A percentile compares a stretch with the other conserved stretches of the same genome.
Evolutionary conservation across 2,797 vertebrate species (phyloP).

Genomic region (Propithecus perrieri): DNA sequence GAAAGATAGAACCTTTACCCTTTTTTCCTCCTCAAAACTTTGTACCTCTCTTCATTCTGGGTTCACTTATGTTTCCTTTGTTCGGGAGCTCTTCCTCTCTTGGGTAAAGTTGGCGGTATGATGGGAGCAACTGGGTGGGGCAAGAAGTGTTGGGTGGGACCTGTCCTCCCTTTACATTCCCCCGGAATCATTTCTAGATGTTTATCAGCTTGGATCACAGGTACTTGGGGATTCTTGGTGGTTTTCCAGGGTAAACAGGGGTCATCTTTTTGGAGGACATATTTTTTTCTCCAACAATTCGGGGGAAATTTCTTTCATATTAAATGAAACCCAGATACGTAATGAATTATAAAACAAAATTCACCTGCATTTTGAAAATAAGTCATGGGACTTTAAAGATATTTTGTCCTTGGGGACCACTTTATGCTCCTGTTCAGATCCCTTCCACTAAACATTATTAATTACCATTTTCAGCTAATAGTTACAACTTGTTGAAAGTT

Average conservation of each 20-base stretch:
- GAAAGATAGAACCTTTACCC: neutral
- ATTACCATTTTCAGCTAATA: conserved; percentile 20
- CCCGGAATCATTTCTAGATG: conserved; percentile 5
- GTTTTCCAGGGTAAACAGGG: conserved; percentile 42
- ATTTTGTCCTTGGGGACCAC: neutral
- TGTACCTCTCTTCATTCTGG: neutral
- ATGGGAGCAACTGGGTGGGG: neutral
- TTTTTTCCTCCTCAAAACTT: neutral
- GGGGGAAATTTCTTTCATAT: neutral
- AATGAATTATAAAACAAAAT: neutral
- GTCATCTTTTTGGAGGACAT: neutral
- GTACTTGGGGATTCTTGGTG: neutral
- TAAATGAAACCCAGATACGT: conserved; percentile 29
- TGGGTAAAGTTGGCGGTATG: neutral
- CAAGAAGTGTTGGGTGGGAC: neutral
- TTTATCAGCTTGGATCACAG: neutral
- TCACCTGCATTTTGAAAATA: conserved; percentile 34
- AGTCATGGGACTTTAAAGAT: conserved; percentile 1
- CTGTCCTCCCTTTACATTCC: neutral
- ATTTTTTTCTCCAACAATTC: neutral
- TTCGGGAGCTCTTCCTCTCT: neutral
- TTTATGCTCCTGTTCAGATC: neutral
- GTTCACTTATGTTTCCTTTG: neutral
- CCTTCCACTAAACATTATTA: neutral
- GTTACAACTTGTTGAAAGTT: conserved; percentile 4